A percentile compares a stretch with the other conserved stretches of the same genome.
Conservation (phyloP, 2,888 invertebrate species). For the Hypomecis atomaria region DNA sequence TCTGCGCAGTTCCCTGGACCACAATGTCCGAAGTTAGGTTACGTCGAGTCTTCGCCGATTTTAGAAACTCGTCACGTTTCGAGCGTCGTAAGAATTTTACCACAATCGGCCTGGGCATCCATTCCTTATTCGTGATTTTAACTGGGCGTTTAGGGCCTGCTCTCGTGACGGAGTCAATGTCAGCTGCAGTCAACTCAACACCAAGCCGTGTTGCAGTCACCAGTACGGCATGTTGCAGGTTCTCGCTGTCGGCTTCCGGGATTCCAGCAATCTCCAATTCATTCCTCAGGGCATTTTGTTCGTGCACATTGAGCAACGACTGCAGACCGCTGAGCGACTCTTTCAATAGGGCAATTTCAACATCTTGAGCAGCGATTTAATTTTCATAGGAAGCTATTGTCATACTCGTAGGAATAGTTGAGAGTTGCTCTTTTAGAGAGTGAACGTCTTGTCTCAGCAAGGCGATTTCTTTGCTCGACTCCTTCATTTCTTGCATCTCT, state of each 20-base stretch:
- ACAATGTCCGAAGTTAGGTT: slow-evolving; percentile 4
- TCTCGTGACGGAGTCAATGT: slow-evolving; percentile 5
- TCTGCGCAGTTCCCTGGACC: not conserved
- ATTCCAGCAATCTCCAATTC: slow-evolving; percentile 2
- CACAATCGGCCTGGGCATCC: not conserved
- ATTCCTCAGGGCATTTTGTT: not conserved
- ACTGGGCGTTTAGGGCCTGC: not conserved
- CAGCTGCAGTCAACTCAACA: not conserved
- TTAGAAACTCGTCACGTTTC: not conserved
- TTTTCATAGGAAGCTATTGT: not conserved
- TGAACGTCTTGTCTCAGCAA: too few relatives aligned
- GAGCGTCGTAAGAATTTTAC: not conserved
- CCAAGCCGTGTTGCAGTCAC: not conserved
- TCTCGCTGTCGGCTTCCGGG: slow-evolving; percentile 3
- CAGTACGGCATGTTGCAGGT: not conserved
- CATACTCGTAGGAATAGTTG: not conserved
- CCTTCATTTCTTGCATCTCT: too few relatives aligned
- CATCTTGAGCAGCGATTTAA: not conserved
- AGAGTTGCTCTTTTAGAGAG: not conserved
- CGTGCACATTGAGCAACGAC: not conserved
- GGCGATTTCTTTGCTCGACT: too few relatives aligned
- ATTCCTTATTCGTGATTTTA: not conserved
- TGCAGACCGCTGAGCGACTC: not conserved
- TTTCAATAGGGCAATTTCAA: not conserved
- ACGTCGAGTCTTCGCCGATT: slow-evolving; percentile 1